phyloP scores from a whole-genome alignment of 2,797 vertebrate genomes.

The Micropoecilia bifurca region DNA sequence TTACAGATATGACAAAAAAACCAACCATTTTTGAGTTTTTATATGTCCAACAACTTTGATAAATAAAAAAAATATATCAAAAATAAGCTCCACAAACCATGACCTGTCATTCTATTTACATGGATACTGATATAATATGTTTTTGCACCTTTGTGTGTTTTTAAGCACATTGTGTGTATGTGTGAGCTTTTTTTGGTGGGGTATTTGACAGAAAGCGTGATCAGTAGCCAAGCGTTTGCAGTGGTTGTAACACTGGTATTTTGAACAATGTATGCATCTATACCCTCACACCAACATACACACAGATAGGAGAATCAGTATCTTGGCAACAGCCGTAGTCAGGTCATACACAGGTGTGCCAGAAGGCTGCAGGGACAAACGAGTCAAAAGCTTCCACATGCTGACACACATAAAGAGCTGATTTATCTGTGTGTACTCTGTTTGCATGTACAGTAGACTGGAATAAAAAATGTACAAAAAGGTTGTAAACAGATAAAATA shows the following conservation, averaged over 20 bases:
- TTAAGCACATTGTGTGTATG: conserved; percentile 27
- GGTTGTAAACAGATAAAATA: not conserved
- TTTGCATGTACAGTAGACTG: not conserved
- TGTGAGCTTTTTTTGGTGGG: conserved; percentile 4
- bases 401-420: conserved; percentile 26
- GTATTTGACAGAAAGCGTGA: conserved; percentile 31
- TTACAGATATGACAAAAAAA: not conserved
- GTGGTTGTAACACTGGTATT: conserved; percentile 19
- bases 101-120: conserved; percentile 29
- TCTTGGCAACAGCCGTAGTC: conserved; percentile 64
- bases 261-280: conserved; percentile 14
- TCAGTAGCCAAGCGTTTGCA: conserved; percentile 30
- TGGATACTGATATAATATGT: not conserved
- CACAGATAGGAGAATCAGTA: conserved; percentile 32
- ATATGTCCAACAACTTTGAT: not conserved
- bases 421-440: conserved; percentile 4
- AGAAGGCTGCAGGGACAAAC: conserved; percentile 65
- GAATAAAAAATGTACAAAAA: not conserved
- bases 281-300: conserved; percentile 16
- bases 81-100: conserved; percentile 19
- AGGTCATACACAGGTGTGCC: conserved; percentile 66
- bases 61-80: not conserved
- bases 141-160: not conserved
- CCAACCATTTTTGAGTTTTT: not conserved
- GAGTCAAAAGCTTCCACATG: conserved; percentile 34